Percentiles rank a stretch among this genome's conserved stretches.
phyloP scores from a whole-genome alignment of 2,888 invertebrate species.

The Sphinx pinastri region DNA sequence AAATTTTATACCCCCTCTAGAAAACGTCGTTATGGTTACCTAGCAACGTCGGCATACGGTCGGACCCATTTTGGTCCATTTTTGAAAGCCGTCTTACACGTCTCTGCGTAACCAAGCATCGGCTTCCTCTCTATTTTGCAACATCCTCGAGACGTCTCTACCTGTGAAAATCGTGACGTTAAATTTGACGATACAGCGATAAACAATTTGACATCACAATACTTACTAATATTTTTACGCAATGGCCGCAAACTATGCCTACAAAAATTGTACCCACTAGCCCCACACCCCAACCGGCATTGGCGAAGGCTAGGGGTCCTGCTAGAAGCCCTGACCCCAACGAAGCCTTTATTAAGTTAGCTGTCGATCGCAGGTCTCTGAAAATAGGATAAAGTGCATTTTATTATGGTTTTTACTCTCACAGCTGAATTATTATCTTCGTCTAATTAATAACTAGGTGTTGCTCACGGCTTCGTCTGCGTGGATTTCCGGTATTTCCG shows the following conservation, averaged over 20 bases:
- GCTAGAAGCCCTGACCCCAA: constrained; percentile 90
- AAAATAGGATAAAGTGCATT: constrained; percentile 31
- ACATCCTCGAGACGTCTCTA: constrained; percentile 72
- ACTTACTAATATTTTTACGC: constrained; percentile 76
- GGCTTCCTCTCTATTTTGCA: constrained; percentile 78
- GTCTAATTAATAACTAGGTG: too few relatives aligned
- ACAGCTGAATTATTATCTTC: too few relatives aligned
- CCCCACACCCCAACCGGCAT: constrained; percentile 88
- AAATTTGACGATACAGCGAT: constrained; percentile 16
- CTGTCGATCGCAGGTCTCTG: constrained; percentile 72
- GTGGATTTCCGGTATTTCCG: too few relatives aligned
- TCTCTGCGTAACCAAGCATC: constrained; percentile 85
- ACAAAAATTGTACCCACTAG: constrained; percentile 78
- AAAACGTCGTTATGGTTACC: constrained; percentile 59
- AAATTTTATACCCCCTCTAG: too few relatives aligned
- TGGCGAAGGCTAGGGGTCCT: constrained; percentile 87
- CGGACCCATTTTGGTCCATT: constrained; percentile 82
- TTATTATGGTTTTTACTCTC: background rate
- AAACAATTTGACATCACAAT: constrained; percentile 23
- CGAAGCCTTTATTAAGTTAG: constrained; percentile 77
- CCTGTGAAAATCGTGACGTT: constrained; percentile 52
- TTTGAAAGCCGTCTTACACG: constrained; percentile 84
- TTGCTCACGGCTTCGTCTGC: too few relatives aligned
- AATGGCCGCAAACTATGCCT: constrained; percentile 75
- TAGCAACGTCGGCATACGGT: constrained; percentile 75